Percentiles rank a stretch among this genome's conserved stretches.
These are phyloP conservation scores for Melanostigma gelatinosum DNA, from an alignment of 2,113 vertebrate species.

Conservation along the genomic window DNA sequence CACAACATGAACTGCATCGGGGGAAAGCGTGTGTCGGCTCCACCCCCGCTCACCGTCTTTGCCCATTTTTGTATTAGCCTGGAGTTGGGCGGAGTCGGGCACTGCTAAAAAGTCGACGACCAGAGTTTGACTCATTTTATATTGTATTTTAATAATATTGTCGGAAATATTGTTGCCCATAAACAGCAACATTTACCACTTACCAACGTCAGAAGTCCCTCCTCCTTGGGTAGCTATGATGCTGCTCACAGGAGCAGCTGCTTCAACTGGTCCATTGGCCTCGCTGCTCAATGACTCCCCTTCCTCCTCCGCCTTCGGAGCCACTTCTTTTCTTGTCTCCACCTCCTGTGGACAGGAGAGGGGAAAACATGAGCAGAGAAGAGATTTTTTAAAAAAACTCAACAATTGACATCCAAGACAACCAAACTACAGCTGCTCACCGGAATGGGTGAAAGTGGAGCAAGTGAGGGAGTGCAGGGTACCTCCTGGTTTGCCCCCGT, in stretches of 20 bases:
- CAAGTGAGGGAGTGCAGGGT: constrained; percentile 71
- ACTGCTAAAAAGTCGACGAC: too few relatives aligned
- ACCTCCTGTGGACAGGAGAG: constrained; percentile 60
- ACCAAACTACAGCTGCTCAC: constrained; percentile 51
- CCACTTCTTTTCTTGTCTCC: constrained; percentile 56
- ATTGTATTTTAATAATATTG: background rate
- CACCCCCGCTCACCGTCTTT: too few relatives aligned
- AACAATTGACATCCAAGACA: background rate
- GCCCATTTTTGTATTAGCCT: too few relatives aligned
- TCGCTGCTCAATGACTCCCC: constrained; percentile 77
- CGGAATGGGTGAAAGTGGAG: constrained; percentile 78
- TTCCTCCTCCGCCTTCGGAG: constrained; percentile 76
- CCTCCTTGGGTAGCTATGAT: constrained; percentile 45
- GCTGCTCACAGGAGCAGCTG: constrained; percentile 5
- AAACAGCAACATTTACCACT: background rate
- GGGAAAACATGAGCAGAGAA: background rate
- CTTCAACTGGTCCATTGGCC: constrained; percentile 70
- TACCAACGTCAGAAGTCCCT: constrained; percentile 69
- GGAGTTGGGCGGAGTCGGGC: too few relatives aligned
- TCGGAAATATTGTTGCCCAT: background rate
- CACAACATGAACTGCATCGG: too few relatives aligned
- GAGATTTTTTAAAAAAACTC: background rate
- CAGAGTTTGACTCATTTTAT: background rate
- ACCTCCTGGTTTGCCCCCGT: constrained; percentile 74
- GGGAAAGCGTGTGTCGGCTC: too few relatives aligned